Percentiles rank a stretch among this genome's conserved stretches.
Evolutionary conservation across 2,797 vertebrate species (phyloP).

Genomic region (Rallus crepitans): DNA sequence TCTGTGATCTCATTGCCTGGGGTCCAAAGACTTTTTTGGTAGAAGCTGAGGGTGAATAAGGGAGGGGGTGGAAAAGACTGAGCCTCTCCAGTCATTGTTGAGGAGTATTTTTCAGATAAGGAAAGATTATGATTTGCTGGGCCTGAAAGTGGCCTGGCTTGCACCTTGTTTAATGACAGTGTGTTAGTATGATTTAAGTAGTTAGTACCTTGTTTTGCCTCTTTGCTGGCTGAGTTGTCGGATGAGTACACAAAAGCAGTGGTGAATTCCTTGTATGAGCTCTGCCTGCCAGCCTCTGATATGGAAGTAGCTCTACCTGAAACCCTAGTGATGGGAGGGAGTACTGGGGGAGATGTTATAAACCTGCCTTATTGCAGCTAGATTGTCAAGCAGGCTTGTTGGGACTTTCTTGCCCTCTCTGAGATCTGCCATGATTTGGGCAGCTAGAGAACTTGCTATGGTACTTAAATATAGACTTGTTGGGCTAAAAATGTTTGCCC

Average conservation of each 20-base stretch:
- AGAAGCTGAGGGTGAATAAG: neutral
- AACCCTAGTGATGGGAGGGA: neutral
- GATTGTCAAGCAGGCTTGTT: neutral
- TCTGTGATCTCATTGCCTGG: neutral
- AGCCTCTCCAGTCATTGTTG: neutral
- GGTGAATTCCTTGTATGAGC: neutral
- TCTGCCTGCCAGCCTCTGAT: neutral
- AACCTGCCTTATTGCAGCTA: neutral
- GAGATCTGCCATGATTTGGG: neutral
- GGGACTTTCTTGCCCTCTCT: neutral
- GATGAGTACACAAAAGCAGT: neutral
- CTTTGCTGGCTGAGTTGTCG: neutral
- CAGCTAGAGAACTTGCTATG: neutral
- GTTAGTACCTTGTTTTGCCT: neutral
- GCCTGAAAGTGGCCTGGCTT: neutral
- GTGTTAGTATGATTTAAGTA: neutral
- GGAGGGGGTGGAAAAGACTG: rapidly evolving
- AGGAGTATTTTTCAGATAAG: neutral
- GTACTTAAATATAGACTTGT: neutral
- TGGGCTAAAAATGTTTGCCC: neutral
- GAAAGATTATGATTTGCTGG: neutral
- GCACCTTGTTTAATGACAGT: neutral
- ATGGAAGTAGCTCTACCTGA: neutral
- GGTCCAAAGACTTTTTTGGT: neutral
- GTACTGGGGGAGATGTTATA: neutral